phyloP scores from a whole-genome alignment of 2,797 vertebrate genomes.

The Pampus argenteus region DNA sequence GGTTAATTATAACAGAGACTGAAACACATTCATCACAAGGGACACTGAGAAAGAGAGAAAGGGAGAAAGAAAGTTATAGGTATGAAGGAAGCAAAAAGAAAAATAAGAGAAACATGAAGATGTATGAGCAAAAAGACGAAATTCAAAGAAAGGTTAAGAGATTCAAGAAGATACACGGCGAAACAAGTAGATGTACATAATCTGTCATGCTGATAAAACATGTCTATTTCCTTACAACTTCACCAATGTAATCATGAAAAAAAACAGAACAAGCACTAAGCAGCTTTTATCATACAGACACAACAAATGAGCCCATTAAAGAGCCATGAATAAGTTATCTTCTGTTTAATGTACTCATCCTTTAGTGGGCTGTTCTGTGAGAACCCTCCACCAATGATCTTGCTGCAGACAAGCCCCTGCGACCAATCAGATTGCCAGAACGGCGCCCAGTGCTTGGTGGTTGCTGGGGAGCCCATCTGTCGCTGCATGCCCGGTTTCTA shows the following conservation, averaged over 20 bases:
- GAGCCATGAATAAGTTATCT: conserved; percentile 43
- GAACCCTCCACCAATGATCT: conserved; percentile 95
- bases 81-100: conserved; percentile 17
- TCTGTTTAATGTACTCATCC: conserved; percentile 25
- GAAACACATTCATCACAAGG: conserved; percentile 72
- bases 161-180: neutral
- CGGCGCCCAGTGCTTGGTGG: conserved; percentile 91
- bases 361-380: conserved; percentile 93
- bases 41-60: conserved; percentile 22
- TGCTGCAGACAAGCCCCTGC: conserved; percentile 96
- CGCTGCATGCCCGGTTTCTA: conserved; percentile 93
- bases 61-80: conserved; percentile 8
- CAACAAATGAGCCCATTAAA: conserved; percentile 37
- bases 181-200: neutral
- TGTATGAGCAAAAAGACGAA: neutral
- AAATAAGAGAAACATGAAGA: neutral
- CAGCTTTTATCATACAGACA: conserved; percentile 29
- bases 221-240: neutral
- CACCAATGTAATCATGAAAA: neutral
- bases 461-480: conserved; percentile 91
- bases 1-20: conserved; percentile 81
- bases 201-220: conserved; percentile 20
- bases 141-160: conserved; percentile 8
- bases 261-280: conserved; percentile 3
- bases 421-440: conserved; percentile 96